Percentiles rank a stretch among this genome's conserved stretches.
Evolutionary conservation across 1,140 invertebrate genomes (phyloP).

Genomic region (Adelges cooleyi): DNA sequence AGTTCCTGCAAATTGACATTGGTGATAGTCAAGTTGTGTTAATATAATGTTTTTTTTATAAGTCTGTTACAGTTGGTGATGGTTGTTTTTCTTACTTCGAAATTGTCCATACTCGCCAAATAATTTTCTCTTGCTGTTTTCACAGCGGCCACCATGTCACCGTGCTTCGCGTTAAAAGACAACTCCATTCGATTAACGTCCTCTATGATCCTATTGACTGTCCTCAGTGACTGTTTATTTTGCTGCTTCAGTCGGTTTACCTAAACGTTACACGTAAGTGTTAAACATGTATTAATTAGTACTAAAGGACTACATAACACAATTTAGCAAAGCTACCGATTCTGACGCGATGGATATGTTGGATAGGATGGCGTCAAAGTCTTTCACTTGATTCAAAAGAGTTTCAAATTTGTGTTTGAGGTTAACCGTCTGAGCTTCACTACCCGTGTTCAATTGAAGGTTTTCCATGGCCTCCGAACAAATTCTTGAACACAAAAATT

Average conservation of each 20-base stretch:
- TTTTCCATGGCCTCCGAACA: conserved; percentile 25
- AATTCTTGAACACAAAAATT: conserved; percentile 35
- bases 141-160: neutral
- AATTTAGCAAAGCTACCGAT: neutral
- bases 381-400: conserved; percentile 22
- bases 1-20: conserved; percentile 7
- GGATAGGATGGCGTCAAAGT: neutral
- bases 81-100: conserved; percentile 13
- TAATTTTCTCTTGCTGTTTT: conserved; percentile 1
- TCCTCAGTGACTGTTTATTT: conserved; percentile 24
- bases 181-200: conserved; percentile 29
- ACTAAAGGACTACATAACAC: no score
- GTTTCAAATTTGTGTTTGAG: conserved; percentile 15
- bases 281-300: no score
- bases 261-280: neutral
- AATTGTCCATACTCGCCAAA: neutral
- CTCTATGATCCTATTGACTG: conserved; percentile 29
- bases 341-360: conserved; percentile 19
- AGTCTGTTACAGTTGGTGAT: no score
- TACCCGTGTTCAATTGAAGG: conserved; percentile 1
- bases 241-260: conserved; percentile 14
- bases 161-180: neutral
- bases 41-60: no score
- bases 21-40: no score
- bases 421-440: neutral